These are phyloP conservation scores for Protomyctophum bolini DNA, from an alignment of 2,113 vertebrate species.

Conservation along the genomic window DNA sequence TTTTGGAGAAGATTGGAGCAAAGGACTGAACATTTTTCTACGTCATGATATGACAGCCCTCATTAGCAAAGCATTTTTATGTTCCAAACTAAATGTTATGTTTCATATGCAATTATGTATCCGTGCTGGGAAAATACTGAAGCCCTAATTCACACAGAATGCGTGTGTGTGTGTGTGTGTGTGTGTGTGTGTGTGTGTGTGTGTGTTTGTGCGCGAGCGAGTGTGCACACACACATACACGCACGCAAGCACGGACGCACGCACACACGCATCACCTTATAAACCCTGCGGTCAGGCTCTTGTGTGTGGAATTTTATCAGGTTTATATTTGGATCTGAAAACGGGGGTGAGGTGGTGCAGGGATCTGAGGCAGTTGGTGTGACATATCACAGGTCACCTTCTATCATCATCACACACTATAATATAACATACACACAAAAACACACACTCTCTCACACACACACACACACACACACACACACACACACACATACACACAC, in stretches of 20 bases:
- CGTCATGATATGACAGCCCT: conserved; percentile 50
- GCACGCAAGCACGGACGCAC: conserved; percentile 10
- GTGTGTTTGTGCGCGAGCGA: no score
- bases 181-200: neutral
- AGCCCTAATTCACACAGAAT: conserved; percentile 36
- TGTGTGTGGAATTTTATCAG: conserved; percentile 67
- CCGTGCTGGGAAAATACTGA: conserved; percentile 49
- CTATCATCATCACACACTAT: conserved; percentile 41
- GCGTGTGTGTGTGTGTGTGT: neutral
- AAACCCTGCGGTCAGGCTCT: conserved; percentile 48
- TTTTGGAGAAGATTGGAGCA: conserved; percentile 32
- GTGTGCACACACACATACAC: conserved; percentile 32
- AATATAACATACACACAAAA: conserved; percentile 26
- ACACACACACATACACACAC: conserved; percentile 18
- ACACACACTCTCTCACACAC: conserved; percentile 19
- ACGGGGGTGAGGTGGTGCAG: conserved; percentile 13
- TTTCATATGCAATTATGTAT: conserved; percentile 64
- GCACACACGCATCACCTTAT: conserved; percentile 27
- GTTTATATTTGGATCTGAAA: conserved; percentile 74
- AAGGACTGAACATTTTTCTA: conserved; percentile 9
- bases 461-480: conserved; percentile 9
- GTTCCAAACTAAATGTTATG: conserved; percentile 75
- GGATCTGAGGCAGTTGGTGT: conserved; percentile 47
- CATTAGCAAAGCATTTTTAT: conserved; percentile 41
- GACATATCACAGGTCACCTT: conserved; percentile 65